These are phyloP conservation scores for Ochotona curzoniae DNA, from an alignment of 2,113 vertebrate genomes.

Conservation along the genomic window DNA sequence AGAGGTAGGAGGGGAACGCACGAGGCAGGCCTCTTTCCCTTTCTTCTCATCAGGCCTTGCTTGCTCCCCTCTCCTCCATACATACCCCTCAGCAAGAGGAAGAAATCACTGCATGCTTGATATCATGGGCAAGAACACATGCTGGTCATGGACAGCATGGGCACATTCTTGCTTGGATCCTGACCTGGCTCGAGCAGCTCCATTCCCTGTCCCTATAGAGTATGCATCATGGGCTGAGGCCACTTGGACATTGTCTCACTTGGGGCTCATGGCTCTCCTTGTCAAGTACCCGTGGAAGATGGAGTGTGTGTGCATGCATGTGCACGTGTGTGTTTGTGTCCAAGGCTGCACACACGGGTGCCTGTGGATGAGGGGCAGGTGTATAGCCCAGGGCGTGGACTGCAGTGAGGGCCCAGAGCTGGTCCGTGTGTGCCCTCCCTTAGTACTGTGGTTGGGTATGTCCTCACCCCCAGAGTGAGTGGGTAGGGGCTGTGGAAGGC, in stretches of 20 bases:
- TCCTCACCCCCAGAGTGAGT: accelerated
- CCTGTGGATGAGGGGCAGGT: not conserved
- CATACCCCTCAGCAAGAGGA: not conserved
- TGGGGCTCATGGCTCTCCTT: not conserved
- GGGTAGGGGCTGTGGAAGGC: not conserved
- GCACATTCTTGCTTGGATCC: not conserved
- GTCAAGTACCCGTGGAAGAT: not conserved
- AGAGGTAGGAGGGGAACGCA: not conserved
- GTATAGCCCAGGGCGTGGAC: not conserved
- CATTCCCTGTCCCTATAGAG: not conserved
- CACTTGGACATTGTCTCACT: not conserved
- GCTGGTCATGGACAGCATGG: not conserved
- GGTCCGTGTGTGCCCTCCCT: not conserved
- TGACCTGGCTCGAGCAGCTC: not conserved
- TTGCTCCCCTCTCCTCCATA: not conserved
- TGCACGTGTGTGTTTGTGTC: not conserved
- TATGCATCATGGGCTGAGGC: no score
- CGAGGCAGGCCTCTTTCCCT: not conserved
- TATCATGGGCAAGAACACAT: not conserved
- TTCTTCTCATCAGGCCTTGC: not conserved
- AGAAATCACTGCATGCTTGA: not conserved
- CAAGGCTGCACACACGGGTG: not conserved
- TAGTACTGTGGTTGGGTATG: accelerated
- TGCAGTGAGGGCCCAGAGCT: not conserved
- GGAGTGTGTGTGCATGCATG: not conserved